phyloP scores from a whole-genome alignment of 2,113 vertebrate genomes.

The Poeciliopsis retropinna region DNA sequence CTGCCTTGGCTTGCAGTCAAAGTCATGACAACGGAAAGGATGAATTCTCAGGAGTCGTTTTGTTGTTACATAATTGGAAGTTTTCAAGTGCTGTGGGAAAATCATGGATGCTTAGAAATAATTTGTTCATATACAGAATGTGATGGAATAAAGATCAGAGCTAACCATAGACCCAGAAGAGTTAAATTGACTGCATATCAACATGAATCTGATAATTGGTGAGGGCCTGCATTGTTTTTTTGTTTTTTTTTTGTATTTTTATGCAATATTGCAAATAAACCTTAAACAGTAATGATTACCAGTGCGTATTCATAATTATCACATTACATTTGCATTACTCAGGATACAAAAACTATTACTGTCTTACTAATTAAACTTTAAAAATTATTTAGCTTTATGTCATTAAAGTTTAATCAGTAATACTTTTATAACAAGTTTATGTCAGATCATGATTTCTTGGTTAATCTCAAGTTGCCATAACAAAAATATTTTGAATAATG shows the following conservation, averaged over 20 bases:
- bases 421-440: no score
- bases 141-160: slow-evolving; percentile 8
- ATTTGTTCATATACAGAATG: background rate
- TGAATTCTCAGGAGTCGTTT: slow-evolving; percentile 63
- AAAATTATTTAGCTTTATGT: no score
- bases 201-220: background rate
- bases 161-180: slow-evolving; percentile 2
- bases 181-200: slow-evolving; percentile 2
- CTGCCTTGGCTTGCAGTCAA: slow-evolving; percentile 20
- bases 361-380: no score
- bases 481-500: no score
- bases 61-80: slow-evolving; percentile 23
- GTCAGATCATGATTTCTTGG: no score
- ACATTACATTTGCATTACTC: background rate
- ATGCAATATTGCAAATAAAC: slow-evolving; percentile 28
- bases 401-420: no score
- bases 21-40: slow-evolving; percentile 24
- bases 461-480: no score
- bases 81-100: slow-evolving; percentile 2
- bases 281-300: slow-evolving; percentile 26
- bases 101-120: slow-evolving; percentile 25
- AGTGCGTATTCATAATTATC: slow-evolving; percentile 8
- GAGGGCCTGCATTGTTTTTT: background rate
- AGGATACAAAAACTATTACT: background rate
- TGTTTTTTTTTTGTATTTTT: background rate